Percentiles rank a stretch among this genome's conserved stretches.
phyloP scores from a whole-genome alignment of 2,888 invertebrate species.

The Diadegma fenestrale region DNA sequence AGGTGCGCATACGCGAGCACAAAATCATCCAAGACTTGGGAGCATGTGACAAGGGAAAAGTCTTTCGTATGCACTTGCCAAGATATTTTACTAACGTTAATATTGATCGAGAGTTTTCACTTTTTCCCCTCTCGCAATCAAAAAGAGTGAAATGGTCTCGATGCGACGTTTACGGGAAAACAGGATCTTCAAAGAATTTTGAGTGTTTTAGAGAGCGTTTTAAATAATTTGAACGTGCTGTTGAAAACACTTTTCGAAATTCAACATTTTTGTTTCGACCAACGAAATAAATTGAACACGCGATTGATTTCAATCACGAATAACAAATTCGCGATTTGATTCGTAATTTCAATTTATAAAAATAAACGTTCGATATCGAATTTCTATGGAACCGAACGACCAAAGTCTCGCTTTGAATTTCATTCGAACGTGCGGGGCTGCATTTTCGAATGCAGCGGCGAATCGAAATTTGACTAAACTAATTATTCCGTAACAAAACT shows the following conservation, averaged over 20 bases:
- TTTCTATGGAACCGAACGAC: neutral
- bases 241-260: neutral
- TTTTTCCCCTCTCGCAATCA: neutral
- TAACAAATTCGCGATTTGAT: neutral
- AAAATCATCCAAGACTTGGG: conserved; percentile 32
- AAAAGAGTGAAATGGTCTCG: neutral
- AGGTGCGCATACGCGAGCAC: conserved; percentile 28
- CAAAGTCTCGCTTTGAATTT: neutral
- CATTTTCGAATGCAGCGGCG: neutral
- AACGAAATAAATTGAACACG: neutral
- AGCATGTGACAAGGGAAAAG: conserved; percentile 1
- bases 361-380: neutral
- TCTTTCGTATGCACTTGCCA: neutral
- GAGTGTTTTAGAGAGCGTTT: rapidly evolving
- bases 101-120: neutral
- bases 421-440: neutral
- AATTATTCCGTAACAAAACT: neutral
- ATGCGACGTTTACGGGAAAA: neutral
- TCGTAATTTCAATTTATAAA: neutral
- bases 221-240: neutral
- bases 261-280: neutral
- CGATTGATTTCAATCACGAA: neutral
- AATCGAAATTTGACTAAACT: neutral
- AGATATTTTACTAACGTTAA: neutral
- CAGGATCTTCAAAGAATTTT: neutral